Conservation (phyloP, 2,888 invertebrate species). For the Drosophila algonquin region DNA sequence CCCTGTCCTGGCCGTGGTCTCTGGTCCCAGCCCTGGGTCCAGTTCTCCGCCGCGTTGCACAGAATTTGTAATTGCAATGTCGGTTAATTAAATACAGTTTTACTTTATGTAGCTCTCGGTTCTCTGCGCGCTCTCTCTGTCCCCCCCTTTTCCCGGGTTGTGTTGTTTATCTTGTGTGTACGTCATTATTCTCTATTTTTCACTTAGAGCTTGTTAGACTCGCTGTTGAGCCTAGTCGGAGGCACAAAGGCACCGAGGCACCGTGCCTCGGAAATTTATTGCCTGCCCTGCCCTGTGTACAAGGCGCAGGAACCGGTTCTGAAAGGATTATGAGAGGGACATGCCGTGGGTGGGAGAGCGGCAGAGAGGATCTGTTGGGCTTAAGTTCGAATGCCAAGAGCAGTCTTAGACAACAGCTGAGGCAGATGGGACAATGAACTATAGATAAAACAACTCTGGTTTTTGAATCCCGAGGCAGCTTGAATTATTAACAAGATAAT, state of each 20-base stretch:
- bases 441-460: too few species aligned
- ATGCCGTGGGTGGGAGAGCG: neutral
- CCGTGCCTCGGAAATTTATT: slow-evolving; percentile 47
- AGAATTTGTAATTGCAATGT: slow-evolving; percentile 82
- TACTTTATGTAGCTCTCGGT: slow-evolving; percentile 63
- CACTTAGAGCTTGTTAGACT: slow-evolving; percentile 56
- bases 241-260: neutral
- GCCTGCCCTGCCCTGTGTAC: slow-evolving; percentile 18
- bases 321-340: slow-evolving; percentile 42
- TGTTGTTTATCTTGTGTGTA: slow-evolving; percentile 69
- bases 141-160: slow-evolving; percentile 26
- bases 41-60: slow-evolving; percentile 64
- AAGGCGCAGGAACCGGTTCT: slow-evolving; percentile 15
- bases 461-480: too few species aligned
- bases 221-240: slow-evolving; percentile 53
- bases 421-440: neutral
- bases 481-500: too few species aligned
- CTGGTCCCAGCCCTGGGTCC: slow-evolving; percentile 7
- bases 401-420: slow-evolving; percentile 11
- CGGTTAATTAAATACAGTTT: slow-evolving; percentile 82
- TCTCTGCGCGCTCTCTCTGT: neutral
- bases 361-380: neutral
- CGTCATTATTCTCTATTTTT: slow-evolving; percentile 59
- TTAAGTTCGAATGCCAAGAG: slow-evolving; percentile 52
- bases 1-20: slow-evolving; percentile 38